Conservation (phyloP, 2,113 vertebrate genomes). For the Xerus inauris region DNA sequence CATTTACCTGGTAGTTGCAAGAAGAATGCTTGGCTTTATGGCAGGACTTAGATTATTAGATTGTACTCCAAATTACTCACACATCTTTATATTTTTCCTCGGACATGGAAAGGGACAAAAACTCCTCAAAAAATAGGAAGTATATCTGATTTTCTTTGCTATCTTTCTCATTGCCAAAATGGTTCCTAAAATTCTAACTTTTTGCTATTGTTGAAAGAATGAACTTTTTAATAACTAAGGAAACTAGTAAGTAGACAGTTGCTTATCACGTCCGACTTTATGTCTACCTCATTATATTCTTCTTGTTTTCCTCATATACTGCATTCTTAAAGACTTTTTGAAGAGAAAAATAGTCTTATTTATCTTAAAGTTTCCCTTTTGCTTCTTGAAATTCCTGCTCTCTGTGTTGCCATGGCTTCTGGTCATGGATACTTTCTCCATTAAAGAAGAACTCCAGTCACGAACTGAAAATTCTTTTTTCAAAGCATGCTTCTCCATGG, state of each 20-base stretch:
- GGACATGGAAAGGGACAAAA: neutral
- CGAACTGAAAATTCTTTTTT: conserved; percentile 30
- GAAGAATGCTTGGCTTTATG: neutral
- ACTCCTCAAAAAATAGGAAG: neutral
- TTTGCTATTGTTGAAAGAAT: neutral
- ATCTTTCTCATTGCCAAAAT: neutral
- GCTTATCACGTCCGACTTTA: neutral
- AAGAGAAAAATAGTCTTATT: conserved; percentile 28
- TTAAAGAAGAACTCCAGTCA: conserved; percentile 43
- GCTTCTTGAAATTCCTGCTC: conserved; percentile 59
- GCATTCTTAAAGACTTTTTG: conserved; percentile 8
- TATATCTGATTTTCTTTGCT: neutral
- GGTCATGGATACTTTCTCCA: conserved; percentile 52
- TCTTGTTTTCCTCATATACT: conserved; percentile 8
- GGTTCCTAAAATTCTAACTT: neutral
- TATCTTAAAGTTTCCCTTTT: conserved; percentile 51
- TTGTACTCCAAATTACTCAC: neutral
- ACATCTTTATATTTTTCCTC: neutral
- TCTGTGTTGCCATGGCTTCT: conserved; percentile 71
- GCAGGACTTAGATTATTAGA: neutral
- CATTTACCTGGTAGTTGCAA: neutral
- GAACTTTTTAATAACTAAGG: neutral
- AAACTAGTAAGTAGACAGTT: neutral
- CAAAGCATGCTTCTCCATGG: neutral
- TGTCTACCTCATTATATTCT: neutral